Conservation (phyloP, 2,797 vertebrate genomes). For the Ctenosaura bakeri region DNA sequence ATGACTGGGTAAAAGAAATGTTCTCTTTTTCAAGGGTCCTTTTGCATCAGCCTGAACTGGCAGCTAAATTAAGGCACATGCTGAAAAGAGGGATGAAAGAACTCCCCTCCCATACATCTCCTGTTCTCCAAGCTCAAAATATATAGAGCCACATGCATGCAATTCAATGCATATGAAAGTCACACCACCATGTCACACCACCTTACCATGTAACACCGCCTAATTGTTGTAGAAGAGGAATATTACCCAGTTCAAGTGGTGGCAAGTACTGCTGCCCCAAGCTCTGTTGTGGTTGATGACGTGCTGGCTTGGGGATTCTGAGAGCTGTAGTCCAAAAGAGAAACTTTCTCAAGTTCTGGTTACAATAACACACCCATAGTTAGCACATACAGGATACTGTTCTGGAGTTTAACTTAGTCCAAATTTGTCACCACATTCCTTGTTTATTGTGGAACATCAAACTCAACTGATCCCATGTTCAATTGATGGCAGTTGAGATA, state of each 20-base stretch:
- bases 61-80: constrained; percentile 14
- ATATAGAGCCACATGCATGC: neutral
- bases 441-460: neutral
- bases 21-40: constrained; percentile 14
- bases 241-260: too few relatives aligned
- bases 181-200: neutral
- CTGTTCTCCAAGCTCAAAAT: neutral
- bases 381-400: neutral
- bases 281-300: too few relatives aligned
- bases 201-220: too few relatives aligned
- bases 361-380: neutral
- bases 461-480: neutral
- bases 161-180: neutral
- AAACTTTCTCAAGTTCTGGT: too few relatives aligned
- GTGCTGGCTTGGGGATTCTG: neutral
- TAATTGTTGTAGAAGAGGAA: too few relatives aligned
- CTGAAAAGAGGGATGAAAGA: neutral
- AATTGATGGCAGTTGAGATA: neutral
- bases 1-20: constrained; percentile 6
- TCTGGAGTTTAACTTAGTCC: neutral
- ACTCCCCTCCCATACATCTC: neutral
- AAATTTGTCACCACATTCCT: neutral
- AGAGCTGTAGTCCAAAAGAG: too few relatives aligned
- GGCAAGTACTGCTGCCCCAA: too few relatives aligned
- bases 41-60: neutral